These are phyloP conservation scores for Achatina immaculata DNA, from an alignment of 1,140 invertebrate species.

Conservation along the genomic window DNA sequence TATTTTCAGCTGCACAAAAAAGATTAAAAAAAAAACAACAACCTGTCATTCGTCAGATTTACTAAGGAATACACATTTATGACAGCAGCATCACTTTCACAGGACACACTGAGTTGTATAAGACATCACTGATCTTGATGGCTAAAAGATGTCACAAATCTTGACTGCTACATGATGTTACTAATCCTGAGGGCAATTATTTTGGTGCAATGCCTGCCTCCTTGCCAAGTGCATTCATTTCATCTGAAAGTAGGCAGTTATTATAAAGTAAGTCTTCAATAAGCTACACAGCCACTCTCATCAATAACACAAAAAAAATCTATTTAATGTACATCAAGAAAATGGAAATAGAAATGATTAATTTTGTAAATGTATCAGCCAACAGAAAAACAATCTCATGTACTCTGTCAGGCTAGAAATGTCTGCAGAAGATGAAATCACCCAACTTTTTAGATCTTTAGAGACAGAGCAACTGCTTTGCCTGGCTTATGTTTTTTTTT, in stretches of 20 bases:
- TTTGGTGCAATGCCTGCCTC: constrained; percentile 16
- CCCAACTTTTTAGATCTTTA: too few species aligned
- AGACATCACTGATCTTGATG: not conserved
- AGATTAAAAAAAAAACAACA: too few species aligned
- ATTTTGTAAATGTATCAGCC: too few species aligned
- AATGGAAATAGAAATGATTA: too few species aligned
- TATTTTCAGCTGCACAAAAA: too few species aligned
- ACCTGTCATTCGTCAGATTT: too few species aligned
- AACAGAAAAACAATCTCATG: too few species aligned
- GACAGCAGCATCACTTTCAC: not conserved
- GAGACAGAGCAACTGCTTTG: too few species aligned
- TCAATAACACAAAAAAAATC: not conserved
- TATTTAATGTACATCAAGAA: not conserved
- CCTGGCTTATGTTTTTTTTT: too few species aligned
- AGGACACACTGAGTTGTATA: not conserved
- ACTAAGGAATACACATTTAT: not conserved
- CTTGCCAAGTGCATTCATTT: constrained; percentile 9
- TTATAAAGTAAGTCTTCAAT: not conserved
- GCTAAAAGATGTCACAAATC: not conserved
- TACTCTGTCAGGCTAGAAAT: too few species aligned
- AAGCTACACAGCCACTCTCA: not conserved
- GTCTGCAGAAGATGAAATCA: too few species aligned
- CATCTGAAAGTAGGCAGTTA: not conserved
- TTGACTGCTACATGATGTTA: not conserved
- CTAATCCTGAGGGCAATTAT: not conserved